A percentile compares a stretch with the other conserved stretches of the same genome.
Evolutionary conservation across 2,797 vertebrate species (phyloP).

Genomic region (Pseudochirops cupreus): DNA sequence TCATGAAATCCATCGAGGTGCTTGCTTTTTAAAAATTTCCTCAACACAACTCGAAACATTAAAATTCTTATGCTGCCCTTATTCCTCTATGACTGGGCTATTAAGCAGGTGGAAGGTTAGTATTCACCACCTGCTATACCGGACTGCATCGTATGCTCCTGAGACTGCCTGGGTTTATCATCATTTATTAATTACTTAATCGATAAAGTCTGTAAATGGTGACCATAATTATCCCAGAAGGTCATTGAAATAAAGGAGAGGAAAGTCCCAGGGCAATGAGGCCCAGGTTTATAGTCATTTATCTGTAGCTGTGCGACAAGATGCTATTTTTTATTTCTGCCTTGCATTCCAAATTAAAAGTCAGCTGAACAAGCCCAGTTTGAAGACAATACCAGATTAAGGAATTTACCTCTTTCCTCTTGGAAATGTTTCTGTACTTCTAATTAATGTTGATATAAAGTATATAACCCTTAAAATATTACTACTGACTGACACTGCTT

Average conservation of each 20-base stretch:
- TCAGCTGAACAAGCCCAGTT: conserved; percentile 48
- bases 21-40: not conserved
- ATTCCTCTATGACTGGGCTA: conserved; percentile 23
- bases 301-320: conserved; percentile 58
- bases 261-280: conserved; percentile 39
- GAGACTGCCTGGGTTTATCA: conserved; percentile 50
- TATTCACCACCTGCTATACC: conserved; percentile 56
- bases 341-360: conserved; percentile 66
- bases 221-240: conserved; percentile 72
- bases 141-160: conserved; percentile 20
- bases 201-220: conserved; percentile 73
- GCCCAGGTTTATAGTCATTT: conserved; percentile 47
- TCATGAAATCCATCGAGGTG: conserved; percentile 1
- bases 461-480: conserved; percentile 2
- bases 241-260: conserved; percentile 64
- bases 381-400: conserved; percentile 64
- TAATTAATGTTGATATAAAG: conserved; percentile 13
- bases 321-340: conserved; percentile 65
- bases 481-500: not conserved
- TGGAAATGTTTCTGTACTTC: conserved; percentile 35
- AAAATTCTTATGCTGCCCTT: not conserved
- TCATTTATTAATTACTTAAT: conserved; percentile 81
- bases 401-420: conserved; percentile 54
- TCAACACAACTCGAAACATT: not conserved
- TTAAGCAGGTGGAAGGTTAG: conserved; percentile 46